Percentiles rank a stretch among this genome's conserved stretches.
Evolutionary conservation across 1,140 invertebrate species (phyloP).

Genomic region (Caenorhabditis latens): DNA sequence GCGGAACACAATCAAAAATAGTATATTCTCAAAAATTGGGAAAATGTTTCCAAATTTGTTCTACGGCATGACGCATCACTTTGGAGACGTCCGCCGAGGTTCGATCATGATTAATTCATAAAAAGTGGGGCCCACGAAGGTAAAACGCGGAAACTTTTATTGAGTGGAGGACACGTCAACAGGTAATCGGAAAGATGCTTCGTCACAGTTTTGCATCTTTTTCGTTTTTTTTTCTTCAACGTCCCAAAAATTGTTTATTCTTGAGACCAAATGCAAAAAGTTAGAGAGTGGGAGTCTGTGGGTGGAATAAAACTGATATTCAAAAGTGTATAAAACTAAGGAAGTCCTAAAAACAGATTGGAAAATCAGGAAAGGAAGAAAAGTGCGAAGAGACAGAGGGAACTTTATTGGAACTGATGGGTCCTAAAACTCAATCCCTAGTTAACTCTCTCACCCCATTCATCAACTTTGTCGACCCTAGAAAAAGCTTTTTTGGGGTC

Average conservation of each 20-base stretch:
- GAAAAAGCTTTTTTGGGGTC: conserved; percentile 7
- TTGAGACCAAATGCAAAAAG: conserved; percentile 12
- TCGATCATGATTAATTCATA: conserved; percentile 21
- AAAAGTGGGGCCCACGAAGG: not conserved
- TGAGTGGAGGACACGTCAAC: conserved; percentile 11
- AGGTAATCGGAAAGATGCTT: not conserved
- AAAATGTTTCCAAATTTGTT: not conserved
- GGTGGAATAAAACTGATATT: not conserved
- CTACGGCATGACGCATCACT: not conserved
- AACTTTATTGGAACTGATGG: conserved; percentile 7
- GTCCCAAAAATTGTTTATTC: not conserved
- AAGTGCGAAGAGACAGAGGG: not conserved
- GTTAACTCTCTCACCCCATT: conserved; percentile 2
- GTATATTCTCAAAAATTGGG: not conserved
- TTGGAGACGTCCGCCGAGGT: not conserved
- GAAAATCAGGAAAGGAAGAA: not conserved
- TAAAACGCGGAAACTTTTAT: conserved; percentile 37
- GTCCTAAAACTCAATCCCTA: not conserved
- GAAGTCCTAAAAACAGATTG: not conserved
- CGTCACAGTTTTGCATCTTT: conserved; percentile 28
- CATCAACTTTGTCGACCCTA: not conserved
- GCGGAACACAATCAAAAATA: not conserved
- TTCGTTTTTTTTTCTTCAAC: not conserved
- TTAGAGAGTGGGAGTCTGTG: conserved; percentile 22
- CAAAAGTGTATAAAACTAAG: no score